Conservation (phyloP, 2,113 vertebrate species). For the Apteryx owenii region DNA sequence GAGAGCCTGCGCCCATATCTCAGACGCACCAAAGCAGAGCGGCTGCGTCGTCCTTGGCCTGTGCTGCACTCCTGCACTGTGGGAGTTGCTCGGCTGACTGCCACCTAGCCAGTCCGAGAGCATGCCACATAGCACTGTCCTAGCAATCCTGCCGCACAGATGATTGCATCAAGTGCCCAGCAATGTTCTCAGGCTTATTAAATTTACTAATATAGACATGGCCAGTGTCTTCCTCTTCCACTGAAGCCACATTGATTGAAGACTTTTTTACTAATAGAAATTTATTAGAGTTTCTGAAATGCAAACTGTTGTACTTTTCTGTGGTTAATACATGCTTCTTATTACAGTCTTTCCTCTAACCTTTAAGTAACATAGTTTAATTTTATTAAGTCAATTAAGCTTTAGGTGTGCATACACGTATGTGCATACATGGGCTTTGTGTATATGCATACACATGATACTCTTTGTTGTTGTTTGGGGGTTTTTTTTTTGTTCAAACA, state of each 20-base stretch:
- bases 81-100: neutral
- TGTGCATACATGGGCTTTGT: neutral
- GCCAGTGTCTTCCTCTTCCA: neutral
- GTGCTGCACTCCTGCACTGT: neutral
- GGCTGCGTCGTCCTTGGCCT: neutral
- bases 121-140: neutral
- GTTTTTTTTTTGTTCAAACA: neutral
- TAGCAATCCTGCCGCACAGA: neutral
- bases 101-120: neutral
- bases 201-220: neutral
- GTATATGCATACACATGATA: neutral
- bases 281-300: neutral
- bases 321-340: neutral
- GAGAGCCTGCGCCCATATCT: neutral
- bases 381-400: neutral
- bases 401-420: accelerated
- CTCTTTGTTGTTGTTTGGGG: neutral
- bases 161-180: neutral
- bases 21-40: no score
- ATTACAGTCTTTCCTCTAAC: neutral
- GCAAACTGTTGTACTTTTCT: neutral
- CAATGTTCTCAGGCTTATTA: neutral
- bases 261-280: neutral
- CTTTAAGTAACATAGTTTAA: neutral
- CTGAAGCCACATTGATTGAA: accelerated